Conservation (phyloP, 2,113 vertebrate genomes). For the Gobio gobio region DNA sequence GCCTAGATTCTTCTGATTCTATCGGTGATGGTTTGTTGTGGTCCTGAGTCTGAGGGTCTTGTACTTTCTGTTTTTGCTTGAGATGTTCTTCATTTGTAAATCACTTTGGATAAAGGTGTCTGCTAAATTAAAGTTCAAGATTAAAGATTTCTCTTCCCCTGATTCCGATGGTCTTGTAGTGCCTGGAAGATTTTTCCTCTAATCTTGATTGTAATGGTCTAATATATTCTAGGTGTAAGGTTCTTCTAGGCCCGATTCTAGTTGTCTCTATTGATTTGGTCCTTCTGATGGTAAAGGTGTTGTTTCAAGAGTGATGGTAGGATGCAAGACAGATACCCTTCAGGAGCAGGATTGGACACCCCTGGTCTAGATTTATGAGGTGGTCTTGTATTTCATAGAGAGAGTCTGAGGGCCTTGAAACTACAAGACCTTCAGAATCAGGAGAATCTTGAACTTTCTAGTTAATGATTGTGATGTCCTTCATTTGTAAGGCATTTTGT, state of each 20-base stretch:
- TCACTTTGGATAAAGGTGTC: not conserved
- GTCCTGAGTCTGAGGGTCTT: not conserved
- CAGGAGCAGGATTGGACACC: no score
- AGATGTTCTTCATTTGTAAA: not conserved
- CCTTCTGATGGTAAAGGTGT: not conserved
- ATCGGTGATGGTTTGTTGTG: no score
- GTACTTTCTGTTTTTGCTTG: not conserved
- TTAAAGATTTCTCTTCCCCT: not conserved
- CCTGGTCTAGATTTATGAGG: no score
- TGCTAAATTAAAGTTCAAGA: not conserved
- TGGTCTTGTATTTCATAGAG: not conserved
- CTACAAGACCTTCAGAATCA: no score
- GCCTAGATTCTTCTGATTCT: no score
- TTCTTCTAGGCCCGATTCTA: not conserved
- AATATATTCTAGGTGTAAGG: not conserved
- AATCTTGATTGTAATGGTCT: not conserved
- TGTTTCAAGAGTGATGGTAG: not conserved
- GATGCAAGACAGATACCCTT: no score
- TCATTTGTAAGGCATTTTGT: no score
- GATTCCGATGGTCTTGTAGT: not conserved
- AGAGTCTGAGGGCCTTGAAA: no score
- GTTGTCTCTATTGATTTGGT: not conserved
- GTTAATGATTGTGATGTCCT: no score
- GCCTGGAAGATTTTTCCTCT: not conserved
- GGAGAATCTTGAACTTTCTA: no score